A percentile compares a stretch with the other conserved stretches of the same genome.
These are phyloP conservation scores for Notamacropus eugenii DNA, from an alignment of 2,797 vertebrate species.

Conservation along the genomic window DNA sequence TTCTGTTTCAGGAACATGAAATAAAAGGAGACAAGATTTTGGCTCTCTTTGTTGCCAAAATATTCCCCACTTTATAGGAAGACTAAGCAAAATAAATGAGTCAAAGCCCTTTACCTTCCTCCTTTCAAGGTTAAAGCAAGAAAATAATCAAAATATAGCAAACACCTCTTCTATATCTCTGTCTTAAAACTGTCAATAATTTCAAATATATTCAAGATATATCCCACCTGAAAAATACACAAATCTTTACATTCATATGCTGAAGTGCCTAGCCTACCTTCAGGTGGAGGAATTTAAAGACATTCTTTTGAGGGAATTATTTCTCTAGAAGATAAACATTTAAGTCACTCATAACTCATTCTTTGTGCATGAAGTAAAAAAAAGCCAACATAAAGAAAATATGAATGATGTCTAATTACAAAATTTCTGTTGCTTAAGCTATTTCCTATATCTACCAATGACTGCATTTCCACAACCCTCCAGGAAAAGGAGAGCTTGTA, in stretches of 20 bases:
- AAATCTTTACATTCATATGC: background rate
- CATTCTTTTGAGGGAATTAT: background rate
- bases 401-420: background rate
- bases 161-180: background rate
- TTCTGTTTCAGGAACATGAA: conserved; percentile 35
- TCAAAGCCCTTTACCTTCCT: background rate
- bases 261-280: background rate
- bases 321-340: background rate
- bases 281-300: background rate
- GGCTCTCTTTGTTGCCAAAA: background rate
- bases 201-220: background rate
- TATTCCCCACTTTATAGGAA: background rate
- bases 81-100: background rate
- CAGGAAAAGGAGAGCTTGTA: background rate
- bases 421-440: background rate
- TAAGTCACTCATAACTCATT: background rate
- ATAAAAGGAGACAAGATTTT: conserved; percentile 24
- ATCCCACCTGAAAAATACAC: background rate
- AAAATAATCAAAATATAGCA: background rate
- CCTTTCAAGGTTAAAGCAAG: background rate
- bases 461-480: background rate
- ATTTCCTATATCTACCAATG: conserved; percentile 10
- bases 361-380: background rate
- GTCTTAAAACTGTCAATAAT: background rate
- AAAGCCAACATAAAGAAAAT: background rate